phyloP scores from a whole-genome alignment of 2,113 vertebrate species.

The Hemiscyllium ocellatum region DNA sequence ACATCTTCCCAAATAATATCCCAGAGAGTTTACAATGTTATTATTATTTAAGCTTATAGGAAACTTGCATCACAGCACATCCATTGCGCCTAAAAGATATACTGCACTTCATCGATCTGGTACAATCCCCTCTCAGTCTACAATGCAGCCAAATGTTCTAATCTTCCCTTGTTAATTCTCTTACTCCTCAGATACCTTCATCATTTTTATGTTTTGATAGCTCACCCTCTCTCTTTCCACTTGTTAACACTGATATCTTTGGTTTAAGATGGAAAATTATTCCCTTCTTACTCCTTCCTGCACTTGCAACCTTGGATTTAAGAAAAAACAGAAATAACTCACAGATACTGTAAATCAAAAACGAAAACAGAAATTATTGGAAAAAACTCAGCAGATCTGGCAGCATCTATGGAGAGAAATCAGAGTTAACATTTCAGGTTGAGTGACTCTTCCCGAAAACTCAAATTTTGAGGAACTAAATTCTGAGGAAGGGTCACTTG shows the following conservation, averaged over 20 bases:
- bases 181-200: not conserved
- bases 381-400: too few relatives aligned
- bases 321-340: not conserved
- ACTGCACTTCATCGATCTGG: not conserved
- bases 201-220: not conserved
- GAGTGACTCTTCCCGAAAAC: too few relatives aligned
- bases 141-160: not conserved
- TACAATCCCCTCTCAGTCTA: not conserved
- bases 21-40: not conserved
- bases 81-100: not conserved
- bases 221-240: not conserved
- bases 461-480: too few relatives aligned
- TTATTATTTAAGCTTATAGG: not conserved
- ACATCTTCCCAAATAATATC: not conserved
- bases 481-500: too few relatives aligned
- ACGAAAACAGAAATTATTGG: too few relatives aligned
- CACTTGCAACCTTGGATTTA: not conserved
- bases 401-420: too few relatives aligned
- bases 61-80: not conserved
- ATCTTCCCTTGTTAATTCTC: not conserved
- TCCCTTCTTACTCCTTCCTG: not conserved
- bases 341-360: too few relatives aligned
- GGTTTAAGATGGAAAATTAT: not conserved
- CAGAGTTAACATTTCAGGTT: too few relatives aligned
- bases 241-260: not conserved